Evolutionary conservation across 2,113 vertebrate genomes (phyloP), one percentile per base, ranked within the genome.

Genomic region (Pseudois nayaur): DNA sequence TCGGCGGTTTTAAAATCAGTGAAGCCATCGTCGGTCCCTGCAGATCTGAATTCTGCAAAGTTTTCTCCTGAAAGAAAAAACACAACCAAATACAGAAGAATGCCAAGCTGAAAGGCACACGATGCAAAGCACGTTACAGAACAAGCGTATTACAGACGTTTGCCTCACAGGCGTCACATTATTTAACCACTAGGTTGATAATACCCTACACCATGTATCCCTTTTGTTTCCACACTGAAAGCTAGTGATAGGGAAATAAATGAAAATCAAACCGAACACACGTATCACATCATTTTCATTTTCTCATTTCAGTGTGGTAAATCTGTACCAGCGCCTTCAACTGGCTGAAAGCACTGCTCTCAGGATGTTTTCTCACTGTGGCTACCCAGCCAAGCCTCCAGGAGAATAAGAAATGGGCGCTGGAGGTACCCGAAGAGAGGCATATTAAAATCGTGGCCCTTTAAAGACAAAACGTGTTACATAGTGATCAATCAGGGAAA

Each of bases 1-100:
- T 99, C 99, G 43, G 99, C 99, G 14, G 99, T 99, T 99, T 99
- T 99, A 98, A 99, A 99, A 99, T 99, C 99, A 93, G 99, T 99
- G 99, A 99, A 99, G 97, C 99, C 99, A 60, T 99, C 99, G 43
- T 99, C 99, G 7, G 99, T 87, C 96, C 99, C 99, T 94, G 99
- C 94, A 89, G 99, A 99, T 98, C 99, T 99, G 99, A 99, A 99
- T 98, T 99, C 99, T 96, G 99, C 99, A 98, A 99, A 99, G 98
- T 99, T 99, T 97, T 99, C 99, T 96, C 99, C 99, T 99, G 98
- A 88, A 93, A 95, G 45, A 1, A 33, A 40, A 98, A 79, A 60
- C 1, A 67, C 57, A 78, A 36, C 19, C 50, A 93, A 87, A 57
- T n/a, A 50, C 76, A 62, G 81, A 95, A 93, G 50, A 96, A 89